Conservation (phyloP, 2,888 invertebrate species). For the Cyaniris semiargus region DNA sequence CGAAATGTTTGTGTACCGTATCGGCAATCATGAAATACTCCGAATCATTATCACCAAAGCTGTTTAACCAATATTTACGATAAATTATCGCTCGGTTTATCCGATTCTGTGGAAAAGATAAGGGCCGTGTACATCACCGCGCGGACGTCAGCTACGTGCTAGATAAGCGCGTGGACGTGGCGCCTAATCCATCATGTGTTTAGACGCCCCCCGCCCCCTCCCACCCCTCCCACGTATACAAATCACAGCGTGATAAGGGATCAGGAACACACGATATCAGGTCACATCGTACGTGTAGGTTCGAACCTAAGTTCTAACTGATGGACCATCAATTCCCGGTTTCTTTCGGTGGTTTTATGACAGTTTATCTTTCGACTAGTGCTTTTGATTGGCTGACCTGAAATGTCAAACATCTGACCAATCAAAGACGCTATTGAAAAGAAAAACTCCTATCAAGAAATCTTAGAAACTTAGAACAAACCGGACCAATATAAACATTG, state of each 20-base stretch:
- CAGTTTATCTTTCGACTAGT: too few relatives aligned
- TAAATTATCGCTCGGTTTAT: conserved; percentile 36
- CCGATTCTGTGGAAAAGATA: conserved; percentile 44
- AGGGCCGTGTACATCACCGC: conserved; percentile 36
- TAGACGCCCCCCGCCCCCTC: conserved; percentile 11
- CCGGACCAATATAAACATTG: too few relatives aligned
- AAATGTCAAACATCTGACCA: too few relatives aligned
- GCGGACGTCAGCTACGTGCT: conserved; percentile 35
- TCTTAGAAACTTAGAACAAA: too few relatives aligned
- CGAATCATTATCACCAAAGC: conserved; percentile 13
- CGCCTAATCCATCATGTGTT: conserved; percentile 35
- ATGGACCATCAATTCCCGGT: not conserved
- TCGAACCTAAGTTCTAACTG: not conserved
- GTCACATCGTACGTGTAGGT: not conserved
- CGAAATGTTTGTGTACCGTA: not conserved
- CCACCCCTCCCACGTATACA: not conserved
- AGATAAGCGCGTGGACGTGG: conserved; percentile 33
- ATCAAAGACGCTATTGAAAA: too few relatives aligned
- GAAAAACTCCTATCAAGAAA: too few relatives aligned
- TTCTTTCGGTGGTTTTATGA: not conserved
- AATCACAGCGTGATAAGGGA: conserved; percentile 3
- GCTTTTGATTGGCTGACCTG: too few relatives aligned
- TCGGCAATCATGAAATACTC: conserved; percentile 15
- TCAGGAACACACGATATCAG: not conserved
- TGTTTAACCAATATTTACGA: conserved; percentile 16